phyloP scores from a whole-genome alignment of 1,140 invertebrate species.

The Pteromalus puparum region DNA sequence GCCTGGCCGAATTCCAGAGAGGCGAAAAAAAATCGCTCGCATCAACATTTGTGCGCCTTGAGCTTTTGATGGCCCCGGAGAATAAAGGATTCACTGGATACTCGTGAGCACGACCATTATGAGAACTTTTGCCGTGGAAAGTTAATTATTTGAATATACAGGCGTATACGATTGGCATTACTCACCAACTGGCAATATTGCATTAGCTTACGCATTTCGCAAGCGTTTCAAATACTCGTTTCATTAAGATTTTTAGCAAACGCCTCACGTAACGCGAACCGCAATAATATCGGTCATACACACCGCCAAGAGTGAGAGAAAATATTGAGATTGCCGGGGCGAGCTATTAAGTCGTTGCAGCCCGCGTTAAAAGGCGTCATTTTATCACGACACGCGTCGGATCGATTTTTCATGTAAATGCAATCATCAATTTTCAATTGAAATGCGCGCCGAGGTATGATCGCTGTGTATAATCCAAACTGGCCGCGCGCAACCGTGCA shows the following conservation, averaged over 20 bases:
- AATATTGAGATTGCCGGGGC: conserved; percentile 30
- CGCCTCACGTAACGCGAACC: not conserved
- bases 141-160: not conserved
- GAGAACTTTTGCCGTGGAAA: not conserved
- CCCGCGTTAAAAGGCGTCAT: conserved; percentile 28
- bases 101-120: not conserved
- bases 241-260: conserved; percentile 13
- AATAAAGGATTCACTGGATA: conserved; percentile 14
- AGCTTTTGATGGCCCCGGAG: not conserved
- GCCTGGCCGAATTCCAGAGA: conserved; percentile 32
- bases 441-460: conserved; percentile 19
- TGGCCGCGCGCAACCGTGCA: not conserved
- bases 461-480: not conserved
- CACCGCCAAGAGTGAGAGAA: not conserved
- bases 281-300: not conserved
- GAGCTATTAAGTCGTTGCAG: conserved; percentile 31
- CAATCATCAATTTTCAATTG: conserved; percentile 51
- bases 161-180: not conserved
- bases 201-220: not conserved
- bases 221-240: not conserved
- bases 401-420: conserved; percentile 49
- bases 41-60: conserved; percentile 15
- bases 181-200: not conserved
- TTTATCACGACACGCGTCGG: conserved; percentile 17
- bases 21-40: conserved; percentile 1